Evolutionary conservation across 2,888 invertebrate genomes (phyloP), one percentile per base, ranked within the genome.

Genomic region (Trichacis sp.): DNA sequence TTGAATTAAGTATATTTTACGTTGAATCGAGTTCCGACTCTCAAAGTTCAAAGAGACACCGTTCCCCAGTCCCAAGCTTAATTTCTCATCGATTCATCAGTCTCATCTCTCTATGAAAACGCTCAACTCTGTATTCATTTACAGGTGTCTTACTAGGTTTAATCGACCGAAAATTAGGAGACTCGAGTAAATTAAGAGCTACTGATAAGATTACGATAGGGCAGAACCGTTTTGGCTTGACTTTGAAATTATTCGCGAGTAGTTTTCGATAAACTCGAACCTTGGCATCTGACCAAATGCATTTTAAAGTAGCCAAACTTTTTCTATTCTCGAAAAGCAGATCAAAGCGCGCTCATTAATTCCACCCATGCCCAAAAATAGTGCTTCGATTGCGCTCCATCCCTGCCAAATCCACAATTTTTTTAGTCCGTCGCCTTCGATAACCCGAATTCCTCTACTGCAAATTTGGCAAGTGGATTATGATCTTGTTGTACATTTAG

Each of bases 61-160:
- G 51, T 61, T 55, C 50, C 55, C 55, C 55, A 51, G 55, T 46
- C 50, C 54, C 54, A 54, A 54, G 54, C 51, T 55, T 55, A 55
- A 61, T 61, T 61, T 55, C 55, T 61, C 61, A 55, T 61, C 47
- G 55, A 46, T 45, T 61, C 61, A 47, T 54, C 61, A 55, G 61
- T 61, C 54, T 61, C 8, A 24, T 8, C 24, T 3, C 24, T 24
- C 24, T 3, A 24, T 24, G 8, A 24, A 24, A 24, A 8, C 24
- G 8, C 4, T 8, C 4, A 8, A 8, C 8, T 24, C 8, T 8
- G 24, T 8, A 5, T 3, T 24, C 24, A 24, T 24, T 24, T 24
- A 5, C 3, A 24, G 24, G 24, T 8, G 24, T 3, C 24, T 24
- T 24, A n/a, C n/a, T n/a, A n/a, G n/a, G n/a, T n/a, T n/a, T n/a